A percentile compares a stretch with the other conserved stretches of the same genome.
These are phyloP conservation scores for Coccyzus lansbergi DNA, from an alignment of 2,797 vertebrate species.

Conservation along the genomic window DNA sequence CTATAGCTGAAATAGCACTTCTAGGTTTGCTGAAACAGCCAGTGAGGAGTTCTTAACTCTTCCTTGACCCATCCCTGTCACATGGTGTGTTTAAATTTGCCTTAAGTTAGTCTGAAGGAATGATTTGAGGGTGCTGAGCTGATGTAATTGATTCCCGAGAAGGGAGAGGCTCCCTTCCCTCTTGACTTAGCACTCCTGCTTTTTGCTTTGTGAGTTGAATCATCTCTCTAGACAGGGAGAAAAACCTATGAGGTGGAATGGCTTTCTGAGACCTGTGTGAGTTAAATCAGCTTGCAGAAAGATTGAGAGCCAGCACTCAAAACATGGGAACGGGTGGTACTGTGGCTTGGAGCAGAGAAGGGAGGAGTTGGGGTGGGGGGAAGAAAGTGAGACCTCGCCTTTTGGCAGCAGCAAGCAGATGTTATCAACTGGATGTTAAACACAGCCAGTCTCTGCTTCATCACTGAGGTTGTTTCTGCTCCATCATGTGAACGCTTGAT, in stretches of 20 bases:
- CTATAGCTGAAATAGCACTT: background rate
- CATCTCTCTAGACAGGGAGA: background rate
- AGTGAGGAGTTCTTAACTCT: background rate
- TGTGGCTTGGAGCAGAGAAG: background rate
- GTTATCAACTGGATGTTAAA: slow-evolving; percentile 25
- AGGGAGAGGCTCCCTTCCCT: slow-evolving; percentile 36
- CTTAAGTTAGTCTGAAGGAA: background rate
- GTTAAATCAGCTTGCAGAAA: background rate
- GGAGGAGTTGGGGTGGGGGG: slow-evolving; percentile 23
- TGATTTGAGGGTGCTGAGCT: background rate
- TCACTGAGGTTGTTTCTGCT: background rate
- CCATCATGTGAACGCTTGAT: rapidly evolving
- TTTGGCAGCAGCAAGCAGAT: slow-evolving; percentile 21
- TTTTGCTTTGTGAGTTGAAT: background rate
- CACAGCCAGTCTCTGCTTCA: background rate
- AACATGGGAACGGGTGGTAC: slow-evolving; percentile 15
- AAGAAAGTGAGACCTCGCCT: slow-evolving; percentile 28
- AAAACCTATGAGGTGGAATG: background rate
- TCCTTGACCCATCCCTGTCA: background rate
- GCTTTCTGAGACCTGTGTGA: slow-evolving; percentile 4
- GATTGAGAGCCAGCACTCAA: background rate
- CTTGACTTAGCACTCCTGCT: background rate
- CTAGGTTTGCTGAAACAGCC: background rate
- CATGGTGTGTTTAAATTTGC: background rate
- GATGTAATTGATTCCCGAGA: background rate